Percentiles rank a stretch among this genome's conserved stretches.
phyloP scores from a whole-genome alignment of 30 jellyfish, hydroid and myxozoan species.

The Aurelia sp. region DNA sequence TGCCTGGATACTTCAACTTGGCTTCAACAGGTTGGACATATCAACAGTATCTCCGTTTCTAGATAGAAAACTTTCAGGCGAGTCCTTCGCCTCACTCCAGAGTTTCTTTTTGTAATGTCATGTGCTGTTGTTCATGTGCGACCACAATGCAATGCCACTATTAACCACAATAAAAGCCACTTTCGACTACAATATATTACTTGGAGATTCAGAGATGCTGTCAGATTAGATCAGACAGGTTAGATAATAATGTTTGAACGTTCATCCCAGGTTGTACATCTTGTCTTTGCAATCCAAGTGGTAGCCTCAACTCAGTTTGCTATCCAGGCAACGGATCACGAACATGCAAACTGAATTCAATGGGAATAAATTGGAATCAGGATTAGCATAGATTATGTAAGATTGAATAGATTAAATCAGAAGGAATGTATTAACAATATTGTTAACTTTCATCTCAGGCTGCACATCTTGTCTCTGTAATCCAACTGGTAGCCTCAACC shows the following conservation, averaged over 20 bases:
- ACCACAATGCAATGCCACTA: too few species aligned
- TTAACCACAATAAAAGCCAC: too few species aligned
- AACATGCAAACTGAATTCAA: constrained; percentile 67
- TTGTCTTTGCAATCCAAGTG: constrained; percentile 79
- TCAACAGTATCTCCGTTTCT: background rate
- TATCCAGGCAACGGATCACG: constrained; percentile 76
- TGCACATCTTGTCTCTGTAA: constrained; percentile 79
- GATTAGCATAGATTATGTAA: constrained; percentile 63
- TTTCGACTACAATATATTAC: too few species aligned
- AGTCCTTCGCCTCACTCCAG: background rate
- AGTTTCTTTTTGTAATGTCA: too few species aligned
- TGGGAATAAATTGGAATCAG: constrained; percentile 69
- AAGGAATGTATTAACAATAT: too few species aligned
- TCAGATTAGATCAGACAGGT: too few species aligned
- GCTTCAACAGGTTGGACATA: constrained; percentile 66
- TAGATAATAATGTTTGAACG: too few species aligned
- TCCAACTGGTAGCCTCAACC: constrained; percentile 79
- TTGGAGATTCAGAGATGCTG: too few species aligned
- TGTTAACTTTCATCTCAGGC: constrained; percentile 51
- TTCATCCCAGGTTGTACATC: constrained; percentile 63
- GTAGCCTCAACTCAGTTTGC: constrained; percentile 77
- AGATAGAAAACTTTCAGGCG: background rate
- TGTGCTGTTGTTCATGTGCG: too few species aligned
- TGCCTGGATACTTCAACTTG: constrained; percentile 77
- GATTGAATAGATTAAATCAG: too few species aligned